These are phyloP conservation scores for Pammene fasciana DNA, from an alignment of 2,888 invertebrate genomes.

Conservation along the genomic window DNA sequence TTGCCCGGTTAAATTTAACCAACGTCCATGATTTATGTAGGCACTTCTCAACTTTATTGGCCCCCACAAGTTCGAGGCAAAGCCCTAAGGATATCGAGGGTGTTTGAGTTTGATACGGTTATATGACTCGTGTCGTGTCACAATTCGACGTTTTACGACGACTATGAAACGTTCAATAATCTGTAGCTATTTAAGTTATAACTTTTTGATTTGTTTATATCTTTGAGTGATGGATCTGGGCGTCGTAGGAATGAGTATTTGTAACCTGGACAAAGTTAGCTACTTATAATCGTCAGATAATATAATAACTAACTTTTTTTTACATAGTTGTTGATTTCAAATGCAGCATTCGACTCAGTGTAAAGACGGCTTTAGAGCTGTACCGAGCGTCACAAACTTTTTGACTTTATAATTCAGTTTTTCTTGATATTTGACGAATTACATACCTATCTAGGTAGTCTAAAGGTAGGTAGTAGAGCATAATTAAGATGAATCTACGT, in stretches of 20 bases:
- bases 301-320: too few species aligned
- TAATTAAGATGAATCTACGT: not conserved
- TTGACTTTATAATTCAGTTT: too few species aligned
- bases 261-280: not conserved
- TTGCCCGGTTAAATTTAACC: conserved; percentile 53
- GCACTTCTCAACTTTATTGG: conserved; percentile 60
- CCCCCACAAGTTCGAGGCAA: conserved; percentile 53
- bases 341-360: too few species aligned
- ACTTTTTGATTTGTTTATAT: conserved; percentile 39
- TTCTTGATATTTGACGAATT: too few species aligned
- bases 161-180: conserved; percentile 46
- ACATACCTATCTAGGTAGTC: too few species aligned
- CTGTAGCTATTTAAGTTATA: conserved; percentile 46
- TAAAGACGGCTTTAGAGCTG: too few species aligned
- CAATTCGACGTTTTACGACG: conserved; percentile 52
- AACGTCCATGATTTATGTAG: conserved; percentile 60
- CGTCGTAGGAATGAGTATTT: conserved; percentile 7
- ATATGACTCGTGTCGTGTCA: conserved; percentile 48
- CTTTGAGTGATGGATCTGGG: conserved; percentile 12
- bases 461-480: too few species aligned
- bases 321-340: too few species aligned
- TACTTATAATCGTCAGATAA: not conserved
- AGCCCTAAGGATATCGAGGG: conserved; percentile 50
- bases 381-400: too few species aligned
- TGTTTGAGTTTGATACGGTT: conserved; percentile 49